These are phyloP conservation scores for Drosophila lacteicornis DNA, from an alignment of 1,140 invertebrate species.

Conservation along the genomic window DNA sequence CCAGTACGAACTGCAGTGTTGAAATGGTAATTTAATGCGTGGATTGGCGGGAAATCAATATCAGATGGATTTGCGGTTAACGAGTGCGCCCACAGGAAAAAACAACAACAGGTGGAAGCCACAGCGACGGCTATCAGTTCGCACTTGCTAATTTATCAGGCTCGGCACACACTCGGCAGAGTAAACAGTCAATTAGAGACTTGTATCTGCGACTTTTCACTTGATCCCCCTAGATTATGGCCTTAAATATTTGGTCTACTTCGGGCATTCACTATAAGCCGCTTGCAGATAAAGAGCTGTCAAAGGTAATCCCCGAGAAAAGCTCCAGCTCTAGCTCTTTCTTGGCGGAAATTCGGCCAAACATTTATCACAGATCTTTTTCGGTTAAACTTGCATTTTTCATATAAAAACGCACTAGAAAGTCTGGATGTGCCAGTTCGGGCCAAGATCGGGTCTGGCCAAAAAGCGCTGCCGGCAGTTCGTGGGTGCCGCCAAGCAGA, in stretches of 20 bases:
- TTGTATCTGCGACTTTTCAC: slow-evolving; percentile 3
- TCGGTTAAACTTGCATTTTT: slow-evolving; percentile 49
- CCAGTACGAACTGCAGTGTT: slow-evolving; percentile 40
- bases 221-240: slow-evolving; percentile 1
- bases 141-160: slow-evolving; percentile 27
- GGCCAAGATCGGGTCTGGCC: slow-evolving; percentile 60
- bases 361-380: slow-evolving; percentile 36
- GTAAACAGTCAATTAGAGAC: slow-evolving; percentile 13
- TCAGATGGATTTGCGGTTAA: slow-evolving; percentile 42
- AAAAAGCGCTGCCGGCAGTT: slow-evolving; percentile 68
- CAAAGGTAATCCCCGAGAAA: not conserved
- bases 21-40: slow-evolving; percentile 52
- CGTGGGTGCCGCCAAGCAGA: slow-evolving; percentile 75
- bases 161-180: slow-evolving; percentile 1
- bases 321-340: not conserved
- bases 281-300: slow-evolving; percentile 6
- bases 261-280: not conserved
- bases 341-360: slow-evolving; percentile 9
- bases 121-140: slow-evolving; percentile 28
- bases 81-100: slow-evolving; percentile 23
- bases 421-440: slow-evolving; percentile 51
- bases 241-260: not conserved
- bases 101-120: slow-evolving; percentile 23
- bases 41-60: slow-evolving; percentile 40
- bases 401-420: slow-evolving; percentile 52